Evolutionary conservation across 2,888 invertebrate genomes (phyloP), one percentile per base, ranked within the genome.

Genomic region (Dyspetes luteomarginatus): DNA sequence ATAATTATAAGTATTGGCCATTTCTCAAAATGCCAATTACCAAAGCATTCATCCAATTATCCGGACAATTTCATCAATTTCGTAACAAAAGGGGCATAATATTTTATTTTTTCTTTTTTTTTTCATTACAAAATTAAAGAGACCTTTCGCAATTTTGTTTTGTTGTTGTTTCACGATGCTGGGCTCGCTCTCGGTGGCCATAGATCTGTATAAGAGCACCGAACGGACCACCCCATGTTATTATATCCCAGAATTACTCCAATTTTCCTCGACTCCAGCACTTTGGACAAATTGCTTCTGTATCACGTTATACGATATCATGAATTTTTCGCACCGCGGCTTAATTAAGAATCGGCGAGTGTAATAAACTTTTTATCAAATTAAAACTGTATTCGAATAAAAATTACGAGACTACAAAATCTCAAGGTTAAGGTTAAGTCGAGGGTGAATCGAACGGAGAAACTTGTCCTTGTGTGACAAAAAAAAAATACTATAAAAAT

Each of bases 31-130:
- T 28, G 19, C 26, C 69, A 69, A 56, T 69, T 69, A 69, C 56
- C 45, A 24, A 55, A 55, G 19, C 62, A 41, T 68, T 62, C 19
- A 60, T 60, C 43, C 41, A 62, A 75, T 67, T 58, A 52, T 60
- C 15, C 15, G 52, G 12, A 52, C 62, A 41, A 72, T 62, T 65
- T 36, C 3, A 36, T 45, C 43, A 56, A 60, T 69, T 68, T 30
- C 55, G 43, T 24, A 69, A 55, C 1, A 15, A 19, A 4, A 15
- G 22, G 41, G 19, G 36, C 9, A 12, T 28, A 48, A 41, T 22
- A 4, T 64, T 28, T 64, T 3, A 3, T 52, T 48, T 58, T 28
- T 22, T 60, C 15, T 26, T n/a, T 28, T 58, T 28, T 22, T 60
- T 15, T 26, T n/a, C 19, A 22, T 24, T 15, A 9, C 22, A 50